Base-by-base conservation (phyloP, 1,140 invertebrate species). In the Samia ricini region DNA sequence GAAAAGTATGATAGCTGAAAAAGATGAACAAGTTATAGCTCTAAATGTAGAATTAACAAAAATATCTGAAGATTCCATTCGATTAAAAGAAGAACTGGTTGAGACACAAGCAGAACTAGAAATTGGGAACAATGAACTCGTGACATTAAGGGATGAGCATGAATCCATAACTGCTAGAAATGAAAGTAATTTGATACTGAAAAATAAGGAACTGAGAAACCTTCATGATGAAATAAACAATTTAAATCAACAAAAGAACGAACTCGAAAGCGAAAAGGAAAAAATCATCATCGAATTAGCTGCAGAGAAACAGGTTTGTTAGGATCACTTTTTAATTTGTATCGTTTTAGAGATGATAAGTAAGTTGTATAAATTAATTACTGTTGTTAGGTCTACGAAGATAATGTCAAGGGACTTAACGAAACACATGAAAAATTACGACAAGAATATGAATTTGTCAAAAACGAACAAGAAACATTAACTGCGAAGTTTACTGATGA, bases 291-390 rank as follows among this genome's bases (percentile, higher is more conserved):
- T 54, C 49, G 68, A 72, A 56, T 60, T 76, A 33, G 56, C 56
- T 23, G 36, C 61, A 69, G 71, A 81, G 57, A 85, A 81, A 69
- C 68, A 86, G 83, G 86, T 89, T 79, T 62, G 85, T 86, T 71
- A 59, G 3, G 56, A 42, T 8, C 12, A 59, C 56, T 55, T 64
- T 36, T 56, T 63, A 20, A 33, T 19, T 33, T 20, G 66, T 74
- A 60, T 7, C 49, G 65, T 74, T 65, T 42, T 8, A 42, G 59
- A 66, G 49, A 55, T 33, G 33, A 60, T 33, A 56, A 50, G 18
- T 7, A 50, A 52, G 51, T 1, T 51, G 5, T 23, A 42, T 64
- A 55, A 51, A 72, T 60, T 64, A 26, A 69, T 22, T 68, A 48
- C 70, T 61, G 74, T 76, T 72, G 55, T 19, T 79, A 86, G 85